Evolutionary conservation across 1,140 invertebrate genomes (phyloP).

Genomic region (Ceratina japonica): DNA sequence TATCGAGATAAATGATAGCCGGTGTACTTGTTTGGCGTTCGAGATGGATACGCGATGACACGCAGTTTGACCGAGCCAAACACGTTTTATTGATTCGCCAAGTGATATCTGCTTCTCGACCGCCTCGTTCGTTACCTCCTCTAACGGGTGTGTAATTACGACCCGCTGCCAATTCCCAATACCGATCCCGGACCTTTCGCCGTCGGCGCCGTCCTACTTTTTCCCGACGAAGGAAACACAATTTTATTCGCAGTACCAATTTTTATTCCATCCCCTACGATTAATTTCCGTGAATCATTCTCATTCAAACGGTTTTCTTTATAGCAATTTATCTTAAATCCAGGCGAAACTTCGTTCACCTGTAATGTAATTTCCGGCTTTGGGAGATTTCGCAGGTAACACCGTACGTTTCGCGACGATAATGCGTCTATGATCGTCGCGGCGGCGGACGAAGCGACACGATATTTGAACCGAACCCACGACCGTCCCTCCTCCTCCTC

Average conservation of each 20-base stretch:
- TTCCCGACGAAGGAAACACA: too few relatives aligned
- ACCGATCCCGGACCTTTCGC: conserved; percentile 3
- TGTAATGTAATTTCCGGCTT: conserved; percentile 5
- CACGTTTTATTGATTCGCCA: conserved; percentile 45
- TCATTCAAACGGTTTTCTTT: too few relatives aligned
- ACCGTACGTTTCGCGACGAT: conserved; percentile 48
- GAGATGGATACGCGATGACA: conserved; percentile 44
- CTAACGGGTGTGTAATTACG: conserved; percentile 44
- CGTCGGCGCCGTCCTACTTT: too few relatives aligned
- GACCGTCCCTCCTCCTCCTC: too few relatives aligned
- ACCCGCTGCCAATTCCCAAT: conserved; percentile 18
- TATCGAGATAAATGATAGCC: conserved; percentile 38
- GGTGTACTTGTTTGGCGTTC: conserved; percentile 36
- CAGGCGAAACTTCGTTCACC: too few relatives aligned
- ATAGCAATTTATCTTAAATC: too few relatives aligned
- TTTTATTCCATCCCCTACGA: too few relatives aligned
- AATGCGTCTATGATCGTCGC: conserved; percentile 71
- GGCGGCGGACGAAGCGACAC: conserved; percentile 66
- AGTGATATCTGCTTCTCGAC: conserved; percentile 41
- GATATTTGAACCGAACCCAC: conserved; percentile 70
- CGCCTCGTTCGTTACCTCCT: conserved; percentile 7
- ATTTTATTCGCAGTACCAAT: too few relatives aligned
- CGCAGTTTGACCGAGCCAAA: conserved; percentile 43
- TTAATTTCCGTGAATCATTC: too few relatives aligned
- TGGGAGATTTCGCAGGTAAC: not conserved